phyloP scores from a whole-genome alignment of 2,113 vertebrate genomes.

The Rhipidura dahli region DNA sequence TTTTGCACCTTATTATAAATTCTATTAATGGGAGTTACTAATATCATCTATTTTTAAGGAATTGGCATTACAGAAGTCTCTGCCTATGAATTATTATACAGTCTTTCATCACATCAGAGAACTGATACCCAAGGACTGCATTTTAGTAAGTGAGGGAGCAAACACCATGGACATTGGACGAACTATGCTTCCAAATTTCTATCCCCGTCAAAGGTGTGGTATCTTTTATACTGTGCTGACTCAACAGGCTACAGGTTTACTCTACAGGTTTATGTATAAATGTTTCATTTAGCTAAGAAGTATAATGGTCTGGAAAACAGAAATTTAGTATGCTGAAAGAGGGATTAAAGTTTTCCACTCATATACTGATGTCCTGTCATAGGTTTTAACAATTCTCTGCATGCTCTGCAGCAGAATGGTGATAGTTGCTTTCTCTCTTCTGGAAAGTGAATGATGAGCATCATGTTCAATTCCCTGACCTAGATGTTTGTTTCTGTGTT shows the following conservation, averaged over 20 bases:
- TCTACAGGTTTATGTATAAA: not conserved
- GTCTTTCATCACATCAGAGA: conserved; percentile 87
- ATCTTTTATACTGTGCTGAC: not conserved
- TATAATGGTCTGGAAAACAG: not conserved
- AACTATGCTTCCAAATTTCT: conserved; percentile 88
- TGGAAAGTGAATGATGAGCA: not conserved
- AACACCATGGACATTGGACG: conserved; percentile 99
- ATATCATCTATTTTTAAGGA: conserved; percentile 61
- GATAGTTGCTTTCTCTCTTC: not conserved
- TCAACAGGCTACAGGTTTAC: not conserved
- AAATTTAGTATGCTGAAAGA: not conserved
- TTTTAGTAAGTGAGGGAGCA: conserved; percentile 94
- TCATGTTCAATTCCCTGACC: not conserved
- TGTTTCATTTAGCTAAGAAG: not conserved
- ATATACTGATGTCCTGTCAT: not conserved
- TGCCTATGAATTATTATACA: conserved; percentile 96
- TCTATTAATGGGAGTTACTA: not conserved
- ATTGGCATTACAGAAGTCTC: conserved; percentile 74
- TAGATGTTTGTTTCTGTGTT: not conserved
- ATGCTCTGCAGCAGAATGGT: not conserved
- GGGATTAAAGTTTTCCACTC: not conserved
- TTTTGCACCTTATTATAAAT: not conserved
- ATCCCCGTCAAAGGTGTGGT: conserved; percentile 86
- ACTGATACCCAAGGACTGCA: conserved; percentile 85
- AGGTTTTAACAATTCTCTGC: not conserved